Conservation (phyloP, 2,113 vertebrate species). For the Boulengeromyrus knoepffleri region DNA sequence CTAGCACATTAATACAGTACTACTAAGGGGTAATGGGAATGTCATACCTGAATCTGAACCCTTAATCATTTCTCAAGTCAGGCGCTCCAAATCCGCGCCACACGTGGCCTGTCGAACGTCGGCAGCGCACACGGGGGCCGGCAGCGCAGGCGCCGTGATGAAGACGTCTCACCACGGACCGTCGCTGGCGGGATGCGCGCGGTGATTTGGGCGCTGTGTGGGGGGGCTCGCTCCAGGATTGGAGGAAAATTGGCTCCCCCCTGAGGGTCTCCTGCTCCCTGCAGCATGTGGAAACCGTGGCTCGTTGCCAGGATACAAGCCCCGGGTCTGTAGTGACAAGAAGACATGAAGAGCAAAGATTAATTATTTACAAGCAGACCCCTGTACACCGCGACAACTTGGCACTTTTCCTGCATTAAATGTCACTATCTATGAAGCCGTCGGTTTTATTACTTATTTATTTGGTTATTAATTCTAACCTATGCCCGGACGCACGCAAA, state of each 20-base stretch:
- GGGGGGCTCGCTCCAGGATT: conserved; percentile 48
- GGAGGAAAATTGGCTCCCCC: conserved; percentile 79
- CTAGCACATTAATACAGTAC: neutral
- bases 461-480: conserved; percentile 36
- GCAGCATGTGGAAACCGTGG: conserved; percentile 59
- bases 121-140: neutral
- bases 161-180: conserved; percentile 26
- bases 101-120: neutral
- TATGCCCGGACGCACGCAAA: neutral
- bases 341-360: conserved; percentile 73
- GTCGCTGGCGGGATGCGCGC: conserved; percentile 26
- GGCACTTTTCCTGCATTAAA: conserved; percentile 67
- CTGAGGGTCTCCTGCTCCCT: conserved; percentile 71
- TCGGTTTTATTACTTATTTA: conserved; percentile 59
- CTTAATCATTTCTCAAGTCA: neutral
- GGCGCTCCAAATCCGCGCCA: neutral
- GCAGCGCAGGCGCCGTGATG: conserved; percentile 2
- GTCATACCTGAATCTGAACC: conserved; percentile 3
- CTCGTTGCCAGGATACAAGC: conserved; percentile 77
- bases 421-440: conserved; percentile 67
- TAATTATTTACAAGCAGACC: conserved; percentile 71
- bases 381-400: conserved; percentile 63
- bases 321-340: conserved; percentile 65
- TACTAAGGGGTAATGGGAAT: neutral
- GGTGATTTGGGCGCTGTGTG: neutral